Evolutionary conservation across 92 coral and sea anemone genomes (phyloP).

Genomic region (Parazoanthus atlanticus): DNA sequence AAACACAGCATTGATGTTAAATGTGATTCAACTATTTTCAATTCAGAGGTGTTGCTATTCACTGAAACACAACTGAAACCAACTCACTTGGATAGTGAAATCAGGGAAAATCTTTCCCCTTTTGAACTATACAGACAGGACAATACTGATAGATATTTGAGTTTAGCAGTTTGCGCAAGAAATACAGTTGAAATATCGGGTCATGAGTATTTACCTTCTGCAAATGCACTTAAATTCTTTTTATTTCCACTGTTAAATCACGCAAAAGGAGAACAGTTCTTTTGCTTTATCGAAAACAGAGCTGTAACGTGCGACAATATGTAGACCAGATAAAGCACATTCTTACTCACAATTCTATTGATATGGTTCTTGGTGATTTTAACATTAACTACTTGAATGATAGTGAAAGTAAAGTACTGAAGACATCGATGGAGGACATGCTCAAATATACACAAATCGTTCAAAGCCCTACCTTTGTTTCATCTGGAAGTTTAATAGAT

Average conservation of each 20-base stretch:
- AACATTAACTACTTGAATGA: constrained; percentile 53
- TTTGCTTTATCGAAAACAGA: constrained; percentile 46
- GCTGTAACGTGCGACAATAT: constrained; percentile 24
- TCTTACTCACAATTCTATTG: constrained; percentile 41
- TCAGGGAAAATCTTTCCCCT: too few species aligned
- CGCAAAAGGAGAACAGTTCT: constrained; percentile 37
- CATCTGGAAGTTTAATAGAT: constrained; percentile 50
- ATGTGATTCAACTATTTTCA: too few species aligned
- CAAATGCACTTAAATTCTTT: constrained; percentile 35
- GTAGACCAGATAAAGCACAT: constrained; percentile 25
- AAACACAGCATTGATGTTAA: too few species aligned
- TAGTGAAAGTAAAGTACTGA: constrained; percentile 28
- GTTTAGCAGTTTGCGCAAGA: constrained; percentile 25
- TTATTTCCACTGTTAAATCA: neutral
- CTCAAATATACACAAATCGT: constrained; percentile 30
- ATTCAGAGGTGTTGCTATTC: too few species aligned
- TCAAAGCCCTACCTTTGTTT: constrained; percentile 25
- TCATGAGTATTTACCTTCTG: constrained; percentile 22
- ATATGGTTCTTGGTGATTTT: constrained; percentile 55
- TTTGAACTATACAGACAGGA: neutral
- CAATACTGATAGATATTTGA: constrained; percentile 39
- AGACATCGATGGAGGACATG: constrained; percentile 15
- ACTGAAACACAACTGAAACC: too few species aligned
- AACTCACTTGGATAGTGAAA: too few species aligned
- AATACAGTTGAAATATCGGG: neutral